phyloP scores from a whole-genome alignment of 2,888 invertebrate species.

The Tuberolachnus salignus region DNA sequence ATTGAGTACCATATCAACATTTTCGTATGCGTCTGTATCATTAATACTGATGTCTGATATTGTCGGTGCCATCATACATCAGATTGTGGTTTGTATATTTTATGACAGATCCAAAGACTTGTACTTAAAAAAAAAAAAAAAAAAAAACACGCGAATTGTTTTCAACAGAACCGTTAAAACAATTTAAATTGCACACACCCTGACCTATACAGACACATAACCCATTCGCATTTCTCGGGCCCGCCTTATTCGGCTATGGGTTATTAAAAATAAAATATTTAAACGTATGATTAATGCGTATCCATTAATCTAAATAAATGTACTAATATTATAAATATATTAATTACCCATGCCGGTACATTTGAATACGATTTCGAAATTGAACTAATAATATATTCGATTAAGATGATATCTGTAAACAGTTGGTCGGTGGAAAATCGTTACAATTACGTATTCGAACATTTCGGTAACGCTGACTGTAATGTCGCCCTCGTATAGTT shows the following conservation, averaged over 20 bases:
- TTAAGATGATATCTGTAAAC: too few species aligned
- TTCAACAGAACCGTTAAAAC: neutral
- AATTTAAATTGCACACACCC: neutral
- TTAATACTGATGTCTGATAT: too few species aligned
- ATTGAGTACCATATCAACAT: slow-evolving; percentile 8
- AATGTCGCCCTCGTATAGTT: slow-evolving; percentile 3
- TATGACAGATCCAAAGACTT: neutral
- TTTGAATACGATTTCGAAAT: too few species aligned
- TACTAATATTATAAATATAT: too few species aligned
- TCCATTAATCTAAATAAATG: neutral
- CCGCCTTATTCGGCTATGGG: too few species aligned
- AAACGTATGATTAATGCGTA: neutral
- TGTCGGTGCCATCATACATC: neutral
- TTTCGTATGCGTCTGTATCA: neutral
- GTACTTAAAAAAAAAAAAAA: too few species aligned
- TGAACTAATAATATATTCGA: too few species aligned
- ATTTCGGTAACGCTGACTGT: neutral
- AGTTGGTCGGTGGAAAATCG: neutral
- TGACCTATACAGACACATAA: too few species aligned
- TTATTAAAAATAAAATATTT: too few species aligned
- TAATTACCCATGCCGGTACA: too few species aligned
- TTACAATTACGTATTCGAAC: slow-evolving; percentile 19
- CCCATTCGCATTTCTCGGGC: too few species aligned
- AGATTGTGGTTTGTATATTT: neutral
- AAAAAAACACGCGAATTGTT: neutral